These are phyloP conservation scores for Drosophila testacea DNA, from an alignment of 2,888 invertebrate genomes.

Conservation along the genomic window DNA sequence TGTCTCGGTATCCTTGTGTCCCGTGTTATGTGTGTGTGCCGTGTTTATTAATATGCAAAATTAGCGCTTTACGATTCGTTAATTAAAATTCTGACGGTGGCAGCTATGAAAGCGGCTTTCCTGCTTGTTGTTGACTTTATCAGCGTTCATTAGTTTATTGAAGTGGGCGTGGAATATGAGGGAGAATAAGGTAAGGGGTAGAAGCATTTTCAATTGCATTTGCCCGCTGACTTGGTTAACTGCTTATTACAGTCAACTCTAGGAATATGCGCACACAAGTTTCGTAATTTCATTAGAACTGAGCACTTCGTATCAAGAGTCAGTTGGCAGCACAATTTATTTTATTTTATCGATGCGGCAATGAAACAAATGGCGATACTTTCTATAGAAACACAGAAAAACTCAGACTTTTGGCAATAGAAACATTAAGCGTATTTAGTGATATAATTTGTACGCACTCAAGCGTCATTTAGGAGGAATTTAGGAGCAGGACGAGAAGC, in stretches of 20 bases:
- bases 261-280: conserved; percentile 12
- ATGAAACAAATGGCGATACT: conserved; percentile 18
- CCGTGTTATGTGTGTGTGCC: conserved; percentile 17
- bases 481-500: conserved; percentile 7
- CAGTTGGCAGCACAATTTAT: conserved; percentile 45
- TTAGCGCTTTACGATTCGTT: conserved; percentile 74
- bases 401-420: conserved; percentile 58
- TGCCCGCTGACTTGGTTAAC: conserved; percentile 25
- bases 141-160: conserved; percentile 57
- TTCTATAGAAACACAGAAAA: neutral
- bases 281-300: conserved; percentile 57
- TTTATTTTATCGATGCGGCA: conserved; percentile 62
- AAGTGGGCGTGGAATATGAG: conserved; percentile 16
- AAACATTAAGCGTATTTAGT: conserved; percentile 70
- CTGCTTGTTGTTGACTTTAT: conserved; percentile 32
- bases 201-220: conserved; percentile 33
- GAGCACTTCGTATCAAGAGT: conserved; percentile 16
- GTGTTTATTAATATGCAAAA: conserved; percentile 79
- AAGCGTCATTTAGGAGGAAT: conserved; percentile 53
- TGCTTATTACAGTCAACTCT: conserved; percentile 30
- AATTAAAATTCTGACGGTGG: conserved; percentile 73
- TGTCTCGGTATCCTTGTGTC: conserved; percentile 26
- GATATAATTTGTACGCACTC: conserved; percentile 75
- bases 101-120: conserved; percentile 13
- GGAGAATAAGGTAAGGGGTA: neutral